phyloP scores from a whole-genome alignment of 1,140 invertebrate genomes.

The Hycleus cichorii region DNA sequence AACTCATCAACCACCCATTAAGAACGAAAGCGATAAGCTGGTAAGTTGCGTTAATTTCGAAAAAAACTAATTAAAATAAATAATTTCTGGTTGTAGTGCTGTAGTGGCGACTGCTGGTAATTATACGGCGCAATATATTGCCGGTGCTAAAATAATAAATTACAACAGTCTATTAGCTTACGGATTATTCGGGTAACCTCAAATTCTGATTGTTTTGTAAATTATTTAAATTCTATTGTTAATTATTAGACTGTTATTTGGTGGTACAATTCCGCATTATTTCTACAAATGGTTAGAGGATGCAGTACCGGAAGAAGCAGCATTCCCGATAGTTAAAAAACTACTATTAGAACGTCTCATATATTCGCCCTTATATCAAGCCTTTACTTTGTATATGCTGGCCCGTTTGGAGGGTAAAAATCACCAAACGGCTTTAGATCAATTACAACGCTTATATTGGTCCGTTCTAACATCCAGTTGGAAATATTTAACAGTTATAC shows the following conservation, averaged over 20 bases:
- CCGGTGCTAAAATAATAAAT: constrained; percentile 51
- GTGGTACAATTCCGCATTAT: constrained; percentile 63
- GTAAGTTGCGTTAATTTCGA: constrained; percentile 41
- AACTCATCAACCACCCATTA: constrained; percentile 60
- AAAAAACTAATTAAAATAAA: too few relatives aligned
- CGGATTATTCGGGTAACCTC: constrained; percentile 58
- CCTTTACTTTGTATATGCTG: constrained; percentile 58
- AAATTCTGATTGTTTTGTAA: background rate
- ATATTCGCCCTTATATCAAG: constrained; percentile 61
- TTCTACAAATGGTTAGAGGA: constrained; percentile 57
- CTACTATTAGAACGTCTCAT: constrained; percentile 58
- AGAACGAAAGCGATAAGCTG: constrained; percentile 66
- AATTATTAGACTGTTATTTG: constrained; percentile 56
- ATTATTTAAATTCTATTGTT: constrained; percentile 13
- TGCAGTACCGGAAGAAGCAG: constrained; percentile 48
- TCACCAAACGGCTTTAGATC: constrained; percentile 50
- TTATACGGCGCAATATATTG: constrained; percentile 55
- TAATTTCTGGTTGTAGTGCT: constrained; percentile 40
- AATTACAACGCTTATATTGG: constrained; percentile 53
- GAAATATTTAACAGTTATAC: constrained; percentile 63
- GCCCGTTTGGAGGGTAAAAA: constrained; percentile 64
- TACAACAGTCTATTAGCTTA: constrained; percentile 59
- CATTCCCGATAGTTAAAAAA: constrained; percentile 47
- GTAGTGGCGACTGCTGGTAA: constrained; percentile 57
- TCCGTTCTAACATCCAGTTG: constrained; percentile 58